Base-by-base conservation (phyloP, 1,140 invertebrate species). In the Ylistrum balloti region DNA sequence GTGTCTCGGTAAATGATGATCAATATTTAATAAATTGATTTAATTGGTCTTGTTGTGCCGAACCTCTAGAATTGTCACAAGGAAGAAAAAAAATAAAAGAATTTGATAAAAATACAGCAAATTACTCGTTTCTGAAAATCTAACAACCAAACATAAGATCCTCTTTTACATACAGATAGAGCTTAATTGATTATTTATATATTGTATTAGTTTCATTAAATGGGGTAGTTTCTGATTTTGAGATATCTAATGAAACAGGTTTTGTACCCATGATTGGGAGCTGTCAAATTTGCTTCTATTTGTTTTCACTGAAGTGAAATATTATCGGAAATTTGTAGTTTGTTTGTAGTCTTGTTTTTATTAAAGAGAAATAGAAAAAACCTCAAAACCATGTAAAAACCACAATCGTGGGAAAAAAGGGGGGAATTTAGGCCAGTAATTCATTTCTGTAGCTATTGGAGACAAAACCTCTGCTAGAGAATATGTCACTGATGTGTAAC, bases 11-110 rank as follows among this genome's bases (percentile, higher is more conserved):
- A 7, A 28, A 74, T 74, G 56, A 74, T n/a, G 56, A 74, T 74
- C n/a, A 74, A 74, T 74, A 74, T 74, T 74, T 74, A 28, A 74
- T 74, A 74, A 74, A 74, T 74, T n/a, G 56, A 74, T 74, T 74
- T 74, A n/a, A 74, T 74, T 74, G 56, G 56, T 74, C 56, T 17
- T 74, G 5, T 74, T 74, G 9, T 74, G 56, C 22, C 5, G 56
- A 74, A 74, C 28, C 56, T 74, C 5, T 38, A n/a, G 17, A 74
- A 74, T 28, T 74, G 56, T 74, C 0, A 74, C 56, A 28, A 28
- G 22, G 13, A n/a, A 74, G 22, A 28, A n/a, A 74, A 74, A 74
- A 74, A 56, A 56, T 7, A 5, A 17, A 45, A 45, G 41, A 45
- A 17, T n/a, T 74, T 11, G 56, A 74, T 74, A 74, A 74, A n/a